Conservation (phyloP, 2,888 invertebrate genomes). For the Campoplex capitator region DNA sequence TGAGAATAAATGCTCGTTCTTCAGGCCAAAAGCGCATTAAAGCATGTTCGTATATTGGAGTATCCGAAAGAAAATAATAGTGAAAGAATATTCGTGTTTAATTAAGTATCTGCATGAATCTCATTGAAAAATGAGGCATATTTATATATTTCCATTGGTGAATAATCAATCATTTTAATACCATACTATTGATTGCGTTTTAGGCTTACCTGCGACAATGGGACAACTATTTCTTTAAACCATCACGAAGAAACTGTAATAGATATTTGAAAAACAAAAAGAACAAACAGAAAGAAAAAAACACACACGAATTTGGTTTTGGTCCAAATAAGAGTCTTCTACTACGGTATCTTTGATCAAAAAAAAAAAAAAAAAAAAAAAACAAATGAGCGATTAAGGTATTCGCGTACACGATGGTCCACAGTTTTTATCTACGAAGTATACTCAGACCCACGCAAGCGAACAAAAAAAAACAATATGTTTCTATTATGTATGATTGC, state of each 20-base stretch:
- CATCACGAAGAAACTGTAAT: conserved; percentile 69
- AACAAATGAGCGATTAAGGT: conserved; percentile 54
- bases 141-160: conserved; percentile 18
- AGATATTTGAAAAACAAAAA: conserved; percentile 41
- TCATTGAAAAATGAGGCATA: conserved; percentile 22
- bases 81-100: conserved; percentile 16
- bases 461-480: conserved; percentile 41
- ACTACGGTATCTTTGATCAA: conserved; percentile 48
- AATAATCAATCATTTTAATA: conserved; percentile 78
- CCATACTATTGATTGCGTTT: conserved; percentile 84
- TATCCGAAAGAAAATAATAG: neutral
- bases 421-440: conserved; percentile 56
- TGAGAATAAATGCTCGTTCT: neutral
- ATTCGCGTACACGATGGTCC: conserved; percentile 59
- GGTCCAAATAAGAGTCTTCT: conserved; percentile 44
- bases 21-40: neutral
- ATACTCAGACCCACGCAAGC: conserved; percentile 59
- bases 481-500: conserved; percentile 64
- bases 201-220: conserved; percentile 85
- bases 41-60: conserved; percentile 43
- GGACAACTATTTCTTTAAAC: conserved; percentile 85
- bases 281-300: neutral
- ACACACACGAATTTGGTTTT: conserved; percentile 40
- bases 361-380: conserved; percentile 10
- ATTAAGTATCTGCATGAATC: conserved; percentile 58